These are phyloP conservation scores for human (Homo sapiens) DNA, from an alignment of 2,113 vertebrate genomes.

Conservation along the genomic window DNA sequence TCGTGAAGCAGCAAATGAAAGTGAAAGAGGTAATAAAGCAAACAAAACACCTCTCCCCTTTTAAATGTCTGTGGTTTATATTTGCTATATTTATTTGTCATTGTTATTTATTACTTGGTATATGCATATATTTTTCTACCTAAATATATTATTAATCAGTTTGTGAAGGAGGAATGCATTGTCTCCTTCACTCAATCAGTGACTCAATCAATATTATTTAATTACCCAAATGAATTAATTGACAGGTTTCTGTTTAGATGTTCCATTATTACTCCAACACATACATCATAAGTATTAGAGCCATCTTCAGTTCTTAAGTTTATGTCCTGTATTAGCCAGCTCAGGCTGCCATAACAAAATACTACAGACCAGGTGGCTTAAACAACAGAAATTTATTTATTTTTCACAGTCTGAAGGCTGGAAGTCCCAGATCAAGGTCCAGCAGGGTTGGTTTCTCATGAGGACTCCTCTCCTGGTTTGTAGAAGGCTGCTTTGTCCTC, in stretches of 20 bases:
- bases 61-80: not conserved
- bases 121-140: not conserved
- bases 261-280: not conserved
- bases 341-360: not conserved
- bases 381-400: constrained; percentile 13
- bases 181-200: not conserved
- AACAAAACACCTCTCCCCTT: not conserved
- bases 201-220: not conserved
- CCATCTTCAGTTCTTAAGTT: not conserved
- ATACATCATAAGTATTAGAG: not conserved
- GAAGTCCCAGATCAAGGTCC: not conserved
- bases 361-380: not conserved
- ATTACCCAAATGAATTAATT: constrained; percentile 23
- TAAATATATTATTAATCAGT: not conserved
- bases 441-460: not conserved
- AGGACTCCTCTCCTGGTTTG: not conserved
- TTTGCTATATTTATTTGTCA: not conserved
- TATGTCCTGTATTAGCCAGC: not conserved
- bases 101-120: not conserved
- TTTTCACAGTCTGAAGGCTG: not conserved
- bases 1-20: constrained; percentile 43
- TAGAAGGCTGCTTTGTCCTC: not conserved
- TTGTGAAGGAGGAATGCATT: not conserved
- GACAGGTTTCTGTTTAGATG: not conserved
- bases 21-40: not conserved